phyloP scores from a whole-genome alignment of 1,140 invertebrate species.

The Drosophila oshimai region DNA sequence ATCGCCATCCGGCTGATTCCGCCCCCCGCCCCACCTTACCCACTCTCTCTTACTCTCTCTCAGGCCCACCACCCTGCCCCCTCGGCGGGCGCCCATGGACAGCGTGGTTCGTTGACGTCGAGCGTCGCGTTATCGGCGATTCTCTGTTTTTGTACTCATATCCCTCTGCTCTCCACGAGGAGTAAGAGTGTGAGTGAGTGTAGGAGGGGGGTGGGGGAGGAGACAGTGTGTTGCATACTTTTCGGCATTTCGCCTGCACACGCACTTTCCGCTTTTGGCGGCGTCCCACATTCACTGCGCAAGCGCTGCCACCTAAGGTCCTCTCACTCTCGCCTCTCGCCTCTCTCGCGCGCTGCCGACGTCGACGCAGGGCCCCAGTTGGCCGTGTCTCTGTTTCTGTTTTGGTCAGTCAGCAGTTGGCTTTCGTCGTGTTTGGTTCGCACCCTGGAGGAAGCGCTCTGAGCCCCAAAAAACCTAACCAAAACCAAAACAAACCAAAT shows the following conservation, averaged over 20 bases:
- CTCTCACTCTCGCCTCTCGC: conserved; percentile 44
- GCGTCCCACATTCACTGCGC: conserved; percentile 74
- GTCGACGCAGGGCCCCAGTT: conserved; percentile 61
- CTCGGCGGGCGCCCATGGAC: conserved; percentile 2
- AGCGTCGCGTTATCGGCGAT: conserved; percentile 76
- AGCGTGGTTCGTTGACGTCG: conserved; percentile 72
- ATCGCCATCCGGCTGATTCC: conserved; percentile 68
- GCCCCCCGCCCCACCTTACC: neutral
- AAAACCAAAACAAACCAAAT: conserved; percentile 21
- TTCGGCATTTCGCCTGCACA: conserved; percentile 77
- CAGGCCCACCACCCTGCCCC: neutral
- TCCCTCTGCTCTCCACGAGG: conserved; percentile 54
- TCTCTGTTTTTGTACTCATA: conserved; percentile 82
- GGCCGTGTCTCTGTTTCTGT: conserved; percentile 82
- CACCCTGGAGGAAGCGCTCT: conserved; percentile 52
- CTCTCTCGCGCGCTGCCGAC: conserved; percentile 21
- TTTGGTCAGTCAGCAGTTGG: conserved; percentile 83
- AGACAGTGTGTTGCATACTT: conserved; percentile 74
- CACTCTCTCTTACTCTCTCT: neutral
- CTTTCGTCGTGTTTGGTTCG: conserved; percentile 80
- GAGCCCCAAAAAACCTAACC: conserved; percentile 4
- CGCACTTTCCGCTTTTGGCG: conserved; percentile 76
- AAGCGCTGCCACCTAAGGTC: conserved; percentile 52
- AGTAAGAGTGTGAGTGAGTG: too few relatives aligned
- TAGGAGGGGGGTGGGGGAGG: neutral